A percentile compares a stretch with the other conserved stretches of the same genome.
Conservation (phyloP, 2,113 vertebrate genomes). For the Osmerus eperlanus region DNA sequence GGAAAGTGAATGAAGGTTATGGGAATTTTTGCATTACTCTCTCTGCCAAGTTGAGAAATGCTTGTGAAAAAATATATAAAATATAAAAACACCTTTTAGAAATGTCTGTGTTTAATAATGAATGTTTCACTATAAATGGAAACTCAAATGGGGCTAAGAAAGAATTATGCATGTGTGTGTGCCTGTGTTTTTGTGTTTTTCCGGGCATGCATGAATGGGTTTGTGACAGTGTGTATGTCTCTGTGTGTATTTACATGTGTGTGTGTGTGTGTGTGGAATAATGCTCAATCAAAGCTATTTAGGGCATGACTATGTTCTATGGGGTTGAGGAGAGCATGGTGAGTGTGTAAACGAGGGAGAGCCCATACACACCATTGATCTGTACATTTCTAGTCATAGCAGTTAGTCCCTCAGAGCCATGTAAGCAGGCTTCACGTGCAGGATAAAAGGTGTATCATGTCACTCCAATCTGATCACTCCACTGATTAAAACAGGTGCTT, state of each 20-base stretch:
- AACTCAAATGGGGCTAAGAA: background rate
- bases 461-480: constrained; percentile 40
- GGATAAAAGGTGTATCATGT: constrained; percentile 35
- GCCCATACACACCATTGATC: background rate
- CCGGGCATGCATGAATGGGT: background rate
- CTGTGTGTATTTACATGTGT: constrained; percentile 24
- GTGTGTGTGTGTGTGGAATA: constrained; percentile 15
- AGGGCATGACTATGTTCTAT: constrained; percentile 25
- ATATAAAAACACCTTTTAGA: background rate
- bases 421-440: constrained; percentile 14
- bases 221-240: constrained; percentile 20
- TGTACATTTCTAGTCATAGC: constrained; percentile 12
- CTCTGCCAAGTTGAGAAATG: background rate
- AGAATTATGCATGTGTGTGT: background rate
- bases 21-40: constrained; percentile 6
- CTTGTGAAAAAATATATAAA: background rate
- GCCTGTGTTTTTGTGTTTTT: constrained; percentile 2
- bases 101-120: constrained; percentile 21
- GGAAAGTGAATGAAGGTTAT: background rate
- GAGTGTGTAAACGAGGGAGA: constrained; percentile 12
- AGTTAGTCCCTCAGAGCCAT: constrained; percentile 12
- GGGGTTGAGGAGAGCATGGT: constrained; percentile 11
- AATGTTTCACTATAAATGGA: constrained; percentile 14
- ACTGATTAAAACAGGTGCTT: constrained; percentile 1
- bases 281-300: constrained; percentile 37